Evolutionary conservation across 1,140 invertebrate genomes (phyloP).

Genomic region (Chironomus tepperi): DNA sequence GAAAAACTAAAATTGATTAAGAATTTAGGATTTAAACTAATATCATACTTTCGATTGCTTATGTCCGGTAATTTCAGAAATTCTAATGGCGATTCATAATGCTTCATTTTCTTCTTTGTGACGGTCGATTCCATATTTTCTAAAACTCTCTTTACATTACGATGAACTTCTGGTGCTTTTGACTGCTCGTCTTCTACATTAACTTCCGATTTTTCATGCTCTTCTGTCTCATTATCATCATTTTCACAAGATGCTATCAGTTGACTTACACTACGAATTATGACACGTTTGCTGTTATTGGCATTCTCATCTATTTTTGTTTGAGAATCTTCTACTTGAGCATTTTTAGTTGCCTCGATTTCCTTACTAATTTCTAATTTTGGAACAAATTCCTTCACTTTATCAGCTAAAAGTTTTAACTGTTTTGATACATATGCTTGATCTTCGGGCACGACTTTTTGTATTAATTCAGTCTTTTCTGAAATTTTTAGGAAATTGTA

Average conservation of each 20-base stretch:
- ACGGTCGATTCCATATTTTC: not conserved
- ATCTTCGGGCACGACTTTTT: not conserved
- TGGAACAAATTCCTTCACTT: not conserved
- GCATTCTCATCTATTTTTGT: not conserved
- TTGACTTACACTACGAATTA: not conserved
- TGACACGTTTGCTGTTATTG: not conserved
- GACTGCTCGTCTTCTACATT: not conserved
- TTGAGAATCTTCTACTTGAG: not conserved
- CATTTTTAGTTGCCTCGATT: not conserved
- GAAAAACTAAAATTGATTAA: not conserved
- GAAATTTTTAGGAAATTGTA: not conserved
- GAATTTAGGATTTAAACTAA: not conserved
- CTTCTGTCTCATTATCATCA: not conserved
- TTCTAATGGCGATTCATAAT: not conserved
- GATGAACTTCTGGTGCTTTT: not conserved
- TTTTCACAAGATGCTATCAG: not conserved
- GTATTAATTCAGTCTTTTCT: not conserved
- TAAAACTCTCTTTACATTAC: not conserved
- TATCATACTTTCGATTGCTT: not conserved
- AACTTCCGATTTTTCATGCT: not conserved
- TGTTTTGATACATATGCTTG: not conserved
- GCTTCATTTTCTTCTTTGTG: not conserved
- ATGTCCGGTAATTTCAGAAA: not conserved
- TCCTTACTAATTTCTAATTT: too few relatives aligned
- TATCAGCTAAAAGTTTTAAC: not conserved